phyloP scores from a whole-genome alignment of 2,113 vertebrate species.

The Acanthisitta chloris region DNA sequence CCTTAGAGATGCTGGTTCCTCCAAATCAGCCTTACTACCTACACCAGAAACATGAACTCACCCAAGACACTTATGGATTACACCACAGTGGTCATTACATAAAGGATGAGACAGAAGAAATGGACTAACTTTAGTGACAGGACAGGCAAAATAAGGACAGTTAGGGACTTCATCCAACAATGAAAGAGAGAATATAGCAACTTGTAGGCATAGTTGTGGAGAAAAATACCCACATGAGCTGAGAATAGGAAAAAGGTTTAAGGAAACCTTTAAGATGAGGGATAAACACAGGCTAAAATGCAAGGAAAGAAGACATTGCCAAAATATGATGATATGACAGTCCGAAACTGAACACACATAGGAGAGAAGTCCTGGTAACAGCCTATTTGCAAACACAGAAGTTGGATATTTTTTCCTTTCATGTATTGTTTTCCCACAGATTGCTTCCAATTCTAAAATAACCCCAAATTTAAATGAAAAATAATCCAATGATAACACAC shows the following conservation, averaged over 20 bases:
- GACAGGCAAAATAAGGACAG: background rate
- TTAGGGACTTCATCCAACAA: background rate
- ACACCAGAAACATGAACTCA: background rate
- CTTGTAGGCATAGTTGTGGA: background rate
- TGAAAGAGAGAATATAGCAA: background rate
- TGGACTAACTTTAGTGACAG: background rate
- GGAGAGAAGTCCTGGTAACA: background rate
- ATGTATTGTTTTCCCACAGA: slow-evolving; percentile 63
- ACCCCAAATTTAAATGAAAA: slow-evolving; percentile 53
- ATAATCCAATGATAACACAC: slow-evolving; percentile 69
- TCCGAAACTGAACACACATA: fast-evolving
- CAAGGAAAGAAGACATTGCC: background rate
- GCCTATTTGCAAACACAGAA: background rate
- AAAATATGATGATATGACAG: background rate
- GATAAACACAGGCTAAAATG: background rate
- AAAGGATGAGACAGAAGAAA: background rate
- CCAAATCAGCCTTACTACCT: background rate
- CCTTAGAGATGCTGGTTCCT: background rate
- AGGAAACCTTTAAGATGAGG: background rate
- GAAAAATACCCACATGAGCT: background rate
- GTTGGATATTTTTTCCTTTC: background rate
- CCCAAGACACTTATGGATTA: background rate
- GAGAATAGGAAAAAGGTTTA: background rate
- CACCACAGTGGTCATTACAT: fast-evolving
- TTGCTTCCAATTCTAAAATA: slow-evolving; percentile 72